These are phyloP conservation scores for Stylophora pistillata DNA, from an alignment of 64 coral and sea anemone species.

Conservation along the genomic window DNA sequence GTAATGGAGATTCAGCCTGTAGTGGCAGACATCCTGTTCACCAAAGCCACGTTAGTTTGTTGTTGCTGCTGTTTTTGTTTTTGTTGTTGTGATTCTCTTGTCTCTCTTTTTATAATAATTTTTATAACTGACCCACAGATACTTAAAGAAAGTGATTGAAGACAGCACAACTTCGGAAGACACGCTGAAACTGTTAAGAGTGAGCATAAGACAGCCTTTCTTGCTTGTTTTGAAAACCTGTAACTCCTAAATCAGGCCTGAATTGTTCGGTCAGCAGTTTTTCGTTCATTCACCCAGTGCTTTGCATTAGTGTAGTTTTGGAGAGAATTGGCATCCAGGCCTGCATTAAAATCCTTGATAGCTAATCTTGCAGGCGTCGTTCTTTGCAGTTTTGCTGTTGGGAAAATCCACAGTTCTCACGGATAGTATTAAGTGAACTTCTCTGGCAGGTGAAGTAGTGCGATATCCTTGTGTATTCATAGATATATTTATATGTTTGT, in stretches of 20 bases:
- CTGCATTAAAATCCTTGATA: too few species aligned
- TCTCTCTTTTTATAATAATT: background rate
- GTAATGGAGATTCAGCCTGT: conserved; percentile 85
- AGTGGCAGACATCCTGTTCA: conserved; percentile 87
- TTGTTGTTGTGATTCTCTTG: background rate
- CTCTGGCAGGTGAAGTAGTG: conserved; percentile 90
- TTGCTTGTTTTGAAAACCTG: background rate
- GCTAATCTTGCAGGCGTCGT: background rate
- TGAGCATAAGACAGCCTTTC: conserved; percentile 30
- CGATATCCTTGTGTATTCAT: too few species aligned
- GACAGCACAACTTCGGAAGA: conserved; percentile 91
- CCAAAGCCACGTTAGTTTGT: conserved; percentile 72
- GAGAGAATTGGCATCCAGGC: too few species aligned
- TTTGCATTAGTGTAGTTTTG: too few species aligned
- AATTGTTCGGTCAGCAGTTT: too few species aligned
- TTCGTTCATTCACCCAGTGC: too few species aligned
- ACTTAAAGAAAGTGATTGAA: conserved; percentile 96
- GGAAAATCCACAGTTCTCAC: conserved; percentile 98
- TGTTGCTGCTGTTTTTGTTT: background rate
- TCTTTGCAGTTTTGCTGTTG: conserved; percentile 89
- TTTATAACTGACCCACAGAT: conserved; percentile 26
- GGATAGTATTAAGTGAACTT: conserved; percentile 85
- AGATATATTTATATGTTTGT: background rate
- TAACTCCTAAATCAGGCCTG: too few species aligned
- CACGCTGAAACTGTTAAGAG: conserved; percentile 84